A percentile compares a stretch with the other conserved stretches of the same genome.
Evolutionary conservation across 2,797 vertebrate genomes (phyloP).

Genomic region (Limosa lapponica): DNA sequence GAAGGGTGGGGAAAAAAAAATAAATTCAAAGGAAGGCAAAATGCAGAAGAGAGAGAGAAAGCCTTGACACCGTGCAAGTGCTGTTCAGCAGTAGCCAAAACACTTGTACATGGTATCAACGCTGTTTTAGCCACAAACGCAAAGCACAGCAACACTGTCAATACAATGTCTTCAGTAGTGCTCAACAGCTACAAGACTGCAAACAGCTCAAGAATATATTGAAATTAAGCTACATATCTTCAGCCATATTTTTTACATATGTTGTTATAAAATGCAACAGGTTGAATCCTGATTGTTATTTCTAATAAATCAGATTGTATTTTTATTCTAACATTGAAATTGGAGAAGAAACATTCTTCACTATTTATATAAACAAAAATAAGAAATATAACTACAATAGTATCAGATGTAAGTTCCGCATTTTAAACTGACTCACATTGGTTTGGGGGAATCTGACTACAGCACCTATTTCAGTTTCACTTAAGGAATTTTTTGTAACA

Average conservation of each 20-base stretch:
- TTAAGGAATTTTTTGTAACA: neutral
- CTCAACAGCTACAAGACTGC: neutral
- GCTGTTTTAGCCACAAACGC: neutral
- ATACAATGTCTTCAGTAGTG: rapidly evolving
- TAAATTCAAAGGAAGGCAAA: neutral
- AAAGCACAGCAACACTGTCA: neutral
- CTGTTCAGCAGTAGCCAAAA: neutral
- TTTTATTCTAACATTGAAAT: neutral
- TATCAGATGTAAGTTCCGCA: neutral
- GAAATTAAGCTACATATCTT: neutral
- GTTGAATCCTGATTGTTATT: neutral
- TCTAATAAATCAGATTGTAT: neutral
- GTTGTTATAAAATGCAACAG: neutral
- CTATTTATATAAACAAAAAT: neutral
- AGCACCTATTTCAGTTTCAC: neutral
- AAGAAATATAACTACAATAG: neutral
- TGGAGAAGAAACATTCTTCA: neutral
- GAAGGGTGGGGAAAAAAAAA: too few relatives aligned
- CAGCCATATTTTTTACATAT: neutral
- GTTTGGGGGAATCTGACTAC: neutral
- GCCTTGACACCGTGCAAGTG: neutral
- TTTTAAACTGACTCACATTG: neutral
- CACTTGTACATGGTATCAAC: neutral
- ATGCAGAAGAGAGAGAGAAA: neutral
- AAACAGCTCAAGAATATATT: neutral